phyloP scores from a whole-genome alignment of 2,888 invertebrate genomes.

The Mimumesa dahlbomi region DNA sequence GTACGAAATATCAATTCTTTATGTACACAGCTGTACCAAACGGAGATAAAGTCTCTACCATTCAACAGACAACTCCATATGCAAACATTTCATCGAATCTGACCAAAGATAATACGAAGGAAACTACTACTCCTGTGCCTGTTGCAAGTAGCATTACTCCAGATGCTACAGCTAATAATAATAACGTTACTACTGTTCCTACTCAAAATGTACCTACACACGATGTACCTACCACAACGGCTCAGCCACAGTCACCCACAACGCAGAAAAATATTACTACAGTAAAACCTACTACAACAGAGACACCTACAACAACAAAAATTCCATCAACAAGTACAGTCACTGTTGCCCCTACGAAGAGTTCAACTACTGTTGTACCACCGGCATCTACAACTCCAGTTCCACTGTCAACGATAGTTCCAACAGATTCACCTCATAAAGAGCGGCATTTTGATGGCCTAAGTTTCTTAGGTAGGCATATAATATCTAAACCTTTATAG shows the following conservation, averaged over 20 bases:
- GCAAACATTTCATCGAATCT: not conserved
- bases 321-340: slow-evolving; percentile 27
- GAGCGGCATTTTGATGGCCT: slow-evolving; percentile 86
- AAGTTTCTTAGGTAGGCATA: slow-evolving; percentile 83
- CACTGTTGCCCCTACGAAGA: slow-evolving; percentile 68
- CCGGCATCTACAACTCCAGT: slow-evolving; percentile 30
- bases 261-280: slow-evolving; percentile 33
- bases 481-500: no score
- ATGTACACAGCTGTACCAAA: slow-evolving; percentile 19
- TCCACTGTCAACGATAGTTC: slow-evolving; percentile 67
- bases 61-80: not conserved
- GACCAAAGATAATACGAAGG: not conserved
- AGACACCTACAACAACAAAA: slow-evolving; percentile 12
- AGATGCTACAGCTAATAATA: not conserved
- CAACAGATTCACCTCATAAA: slow-evolving; percentile 62
- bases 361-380: slow-evolving; percentile 2
- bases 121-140: not conserved
- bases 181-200: not conserved
- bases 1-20: slow-evolving; percentile 29
- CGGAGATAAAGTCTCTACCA: not conserved
- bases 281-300: slow-evolving; percentile 36
- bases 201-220: not conserved
- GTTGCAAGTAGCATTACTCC: no score
- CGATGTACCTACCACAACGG: slow-evolving; percentile 9
- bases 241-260: slow-evolving; percentile 39